Percentiles rank a stretch among this genome's conserved stretches.
phyloP scores from a whole-genome alignment of 2,888 invertebrate genomes.

The Meloe dianella region DNA sequence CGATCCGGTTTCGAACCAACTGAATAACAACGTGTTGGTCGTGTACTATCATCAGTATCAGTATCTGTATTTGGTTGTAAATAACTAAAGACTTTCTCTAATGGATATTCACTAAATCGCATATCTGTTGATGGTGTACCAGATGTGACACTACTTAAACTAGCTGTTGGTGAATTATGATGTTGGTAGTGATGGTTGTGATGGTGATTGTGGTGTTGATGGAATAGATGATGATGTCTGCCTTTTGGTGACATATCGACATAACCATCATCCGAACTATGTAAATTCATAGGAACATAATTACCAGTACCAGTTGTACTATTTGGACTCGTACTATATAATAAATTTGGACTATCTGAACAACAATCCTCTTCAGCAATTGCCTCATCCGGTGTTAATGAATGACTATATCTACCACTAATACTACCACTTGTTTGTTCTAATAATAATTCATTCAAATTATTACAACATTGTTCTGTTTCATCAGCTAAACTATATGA shows the following conservation, averaged over 20 bases:
- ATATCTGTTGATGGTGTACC: constrained; percentile 84
- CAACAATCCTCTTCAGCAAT: constrained; percentile 68
- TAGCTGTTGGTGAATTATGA: constrained; percentile 67
- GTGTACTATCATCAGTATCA: constrained; percentile 62
- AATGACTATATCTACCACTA: constrained; percentile 59
- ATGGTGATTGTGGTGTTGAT: constrained; percentile 62
- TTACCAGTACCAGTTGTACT: constrained; percentile 25
- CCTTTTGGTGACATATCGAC: constrained; percentile 65
- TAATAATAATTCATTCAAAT: constrained; percentile 8
- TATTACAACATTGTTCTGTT: constrained; percentile 52
- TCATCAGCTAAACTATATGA: constrained; percentile 74
- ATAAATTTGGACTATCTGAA: constrained; percentile 52
- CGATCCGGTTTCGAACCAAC: constrained; percentile 81
- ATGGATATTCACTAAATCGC: constrained; percentile 76
- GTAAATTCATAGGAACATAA: constrained; percentile 75
- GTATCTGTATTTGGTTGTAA: constrained; percentile 66
- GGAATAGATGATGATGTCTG: constrained; percentile 47
- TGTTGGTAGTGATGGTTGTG: constrained; percentile 31
- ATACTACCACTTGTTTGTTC: constrained; percentile 6
- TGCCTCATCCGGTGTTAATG: constrained; percentile 68
- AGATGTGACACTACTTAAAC: constrained; percentile 76
- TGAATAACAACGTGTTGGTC: constrained; percentile 82
- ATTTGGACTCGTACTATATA: constrained; percentile 37
- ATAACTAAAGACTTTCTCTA: constrained; percentile 82
- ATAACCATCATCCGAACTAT: constrained; percentile 62